Evolutionary conservation across 2,113 vertebrate species (phyloP), one percentile per base, ranked within the genome.

Genomic region (Copsychus sechellarum): DNA sequence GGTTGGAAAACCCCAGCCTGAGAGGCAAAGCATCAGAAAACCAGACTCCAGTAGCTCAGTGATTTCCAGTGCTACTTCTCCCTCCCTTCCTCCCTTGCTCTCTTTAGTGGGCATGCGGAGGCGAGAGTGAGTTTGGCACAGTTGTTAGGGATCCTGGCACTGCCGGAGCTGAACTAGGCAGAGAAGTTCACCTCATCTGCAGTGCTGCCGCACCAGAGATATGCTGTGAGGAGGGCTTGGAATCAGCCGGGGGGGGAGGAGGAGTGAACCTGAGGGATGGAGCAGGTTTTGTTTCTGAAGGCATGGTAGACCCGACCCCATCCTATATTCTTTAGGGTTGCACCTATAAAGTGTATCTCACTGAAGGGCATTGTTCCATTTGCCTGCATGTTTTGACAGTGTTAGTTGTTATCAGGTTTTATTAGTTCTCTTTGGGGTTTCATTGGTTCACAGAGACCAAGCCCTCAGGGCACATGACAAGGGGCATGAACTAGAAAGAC

Each of bases 401-500:
- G 69, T 82, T 82, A 79, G 76, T 76, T 92, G 38, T 94, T 88
- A 82, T 16, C 36, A 34, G 54, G 25, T 73, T 91, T 92, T 96
- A 86, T 56, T 90, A 77, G 86, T 61, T n/a, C 24, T 77, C 36
- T 89, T 87, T 38, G 34, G 28, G 13, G 5, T 77, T 79, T 86
- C 5, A 8, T 81, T 94, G 72, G 84, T 78, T 94, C 72, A 43
- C 1, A 8, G 77, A 92, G 79, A 92, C 50, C 71, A 96, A 80
- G 43, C 58, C 81, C 57, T 87, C 42, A 65, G 71, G 82, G 47
- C 70, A 58, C 65, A 70, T 86, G 84, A 93, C 57, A 61, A 73
- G 62, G 58, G 45, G 31, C 74, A 86, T 54, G 40, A 96, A 48
- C 62, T 57, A 83, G 71, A 95, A 96, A 95, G 96, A 95, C 92